A percentile compares a stretch with the other conserved stretches of the same genome.
These are phyloP conservation scores for Notarius lentiginosus DNA, from an alignment of 2,113 vertebrate species.

Conservation along the genomic window DNA sequence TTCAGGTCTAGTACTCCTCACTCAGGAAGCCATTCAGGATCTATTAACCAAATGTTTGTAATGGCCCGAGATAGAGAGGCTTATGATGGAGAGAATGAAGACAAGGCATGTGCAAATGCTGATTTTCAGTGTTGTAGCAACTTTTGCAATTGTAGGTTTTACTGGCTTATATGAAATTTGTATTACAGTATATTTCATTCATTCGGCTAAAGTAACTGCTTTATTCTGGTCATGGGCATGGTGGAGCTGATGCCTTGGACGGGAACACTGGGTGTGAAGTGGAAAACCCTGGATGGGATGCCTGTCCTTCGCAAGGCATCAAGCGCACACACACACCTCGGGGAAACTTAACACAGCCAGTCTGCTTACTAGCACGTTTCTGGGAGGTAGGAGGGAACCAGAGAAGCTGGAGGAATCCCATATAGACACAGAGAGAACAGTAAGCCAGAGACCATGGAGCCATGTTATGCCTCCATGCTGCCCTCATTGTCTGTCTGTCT, in stretches of 20 bases:
- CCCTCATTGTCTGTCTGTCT: background rate
- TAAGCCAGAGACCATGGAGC: background rate
- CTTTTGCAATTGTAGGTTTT: background rate
- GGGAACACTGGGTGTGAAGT: background rate
- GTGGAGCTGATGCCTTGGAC: background rate
- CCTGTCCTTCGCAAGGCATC: background rate
- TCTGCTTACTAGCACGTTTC: background rate
- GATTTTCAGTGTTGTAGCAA: constrained; percentile 10
- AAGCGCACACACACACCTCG: background rate
- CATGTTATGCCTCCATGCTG: background rate
- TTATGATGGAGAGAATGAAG: constrained; percentile 32
- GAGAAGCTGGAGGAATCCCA: background rate
- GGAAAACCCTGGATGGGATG: background rate
- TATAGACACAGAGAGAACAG: background rate
- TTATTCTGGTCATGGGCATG: background rate
- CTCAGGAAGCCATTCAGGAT: constrained; percentile 47
- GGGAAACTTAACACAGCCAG: background rate
- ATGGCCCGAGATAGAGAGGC: constrained; percentile 42
- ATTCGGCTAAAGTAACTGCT: background rate
- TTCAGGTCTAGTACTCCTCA: constrained; percentile 42
- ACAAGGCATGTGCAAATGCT: constrained; percentile 21
- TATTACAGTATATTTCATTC: background rate
- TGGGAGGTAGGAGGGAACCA: background rate
- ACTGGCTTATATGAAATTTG: background rate
- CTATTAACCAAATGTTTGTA: constrained; percentile 53